phyloP scores from a whole-genome alignment of 2,797 vertebrate species.

The Alca torda region DNA sequence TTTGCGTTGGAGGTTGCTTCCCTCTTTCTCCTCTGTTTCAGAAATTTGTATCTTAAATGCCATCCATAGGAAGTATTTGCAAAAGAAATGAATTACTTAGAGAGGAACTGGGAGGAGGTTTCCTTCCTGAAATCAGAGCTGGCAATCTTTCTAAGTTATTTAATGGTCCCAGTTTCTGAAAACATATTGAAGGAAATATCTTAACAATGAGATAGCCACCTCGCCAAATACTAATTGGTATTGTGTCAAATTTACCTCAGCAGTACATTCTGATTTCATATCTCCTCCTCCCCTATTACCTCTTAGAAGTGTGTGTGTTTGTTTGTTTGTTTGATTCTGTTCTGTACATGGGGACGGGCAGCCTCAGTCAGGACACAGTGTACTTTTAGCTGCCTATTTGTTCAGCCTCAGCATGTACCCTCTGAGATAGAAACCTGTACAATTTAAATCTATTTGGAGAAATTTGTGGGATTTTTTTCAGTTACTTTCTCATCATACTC shows the following conservation, averaged over 20 bases:
- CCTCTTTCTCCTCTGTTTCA: slow-evolving; percentile 33
- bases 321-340: slow-evolving; percentile 64
- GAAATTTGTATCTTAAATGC: slow-evolving; percentile 50
- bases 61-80: slow-evolving; percentile 65
- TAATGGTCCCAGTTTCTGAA: slow-evolving; percentile 78
- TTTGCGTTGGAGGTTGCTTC: not conserved
- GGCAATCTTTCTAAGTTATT: slow-evolving; percentile 79
- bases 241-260: slow-evolving; percentile 76
- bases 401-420: not conserved
- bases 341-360: slow-evolving; percentile 49
- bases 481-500: not conserved
- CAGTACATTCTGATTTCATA: slow-evolving; percentile 71
- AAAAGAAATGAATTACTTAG: slow-evolving; percentile 77
- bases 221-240: slow-evolving; percentile 77
- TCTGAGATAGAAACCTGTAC: slow-evolving; percentile 22
- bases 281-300: slow-evolving; percentile 50
- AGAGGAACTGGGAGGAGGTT: slow-evolving; percentile 85
- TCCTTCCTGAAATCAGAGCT: slow-evolving; percentile 87
- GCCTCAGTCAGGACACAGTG: slow-evolving; percentile 12
- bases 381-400: slow-evolving; percentile 36
- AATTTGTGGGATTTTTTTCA: not conserved
- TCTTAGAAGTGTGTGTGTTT: slow-evolving; percentile 39
- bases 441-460: not conserved
- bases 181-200: slow-evolving; percentile 83
- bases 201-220: slow-evolving; percentile 79